Conservation (phyloP, 2,113 vertebrate genomes). For the Hippocampus guttulatus region DNA sequence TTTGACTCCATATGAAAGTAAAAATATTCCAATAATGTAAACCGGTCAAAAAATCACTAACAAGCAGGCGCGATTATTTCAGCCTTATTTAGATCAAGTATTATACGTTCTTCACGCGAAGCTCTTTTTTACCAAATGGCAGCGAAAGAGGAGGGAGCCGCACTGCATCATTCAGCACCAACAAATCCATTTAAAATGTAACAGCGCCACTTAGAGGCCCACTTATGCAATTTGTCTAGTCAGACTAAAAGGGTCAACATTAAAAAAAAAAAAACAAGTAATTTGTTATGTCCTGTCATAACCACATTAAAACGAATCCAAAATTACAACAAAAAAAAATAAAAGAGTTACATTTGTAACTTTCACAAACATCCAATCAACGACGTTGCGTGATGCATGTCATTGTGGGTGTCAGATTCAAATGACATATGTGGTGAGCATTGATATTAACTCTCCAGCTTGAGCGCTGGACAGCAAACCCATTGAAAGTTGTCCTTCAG, state of each 20-base stretch:
- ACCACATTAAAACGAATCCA: background rate
- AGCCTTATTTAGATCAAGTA: background rate
- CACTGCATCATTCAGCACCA: background rate
- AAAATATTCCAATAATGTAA: background rate
- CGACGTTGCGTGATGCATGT: background rate
- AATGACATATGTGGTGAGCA: background rate
- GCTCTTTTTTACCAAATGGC: slow-evolving; percentile 9
- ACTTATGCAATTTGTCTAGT: background rate
- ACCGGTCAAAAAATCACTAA: background rate
- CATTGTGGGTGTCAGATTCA: background rate
- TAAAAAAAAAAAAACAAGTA: background rate
- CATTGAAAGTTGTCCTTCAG: background rate
- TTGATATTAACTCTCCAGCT: background rate
- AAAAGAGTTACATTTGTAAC: background rate
- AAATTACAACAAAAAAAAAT: background rate
- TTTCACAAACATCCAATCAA: background rate
- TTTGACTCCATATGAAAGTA: background rate
- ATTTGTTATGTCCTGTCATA: background rate
- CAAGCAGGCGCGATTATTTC: background rate
- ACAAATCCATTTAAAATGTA: slow-evolving; percentile 27
- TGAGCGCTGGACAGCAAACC: background rate
- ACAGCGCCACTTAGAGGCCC: slow-evolving; percentile 58
- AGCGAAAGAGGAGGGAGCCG: slow-evolving; percentile 22
- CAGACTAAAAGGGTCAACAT: background rate
- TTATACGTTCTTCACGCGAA: background rate